A percentile compares a stretch with the other conserved stretches of the same genome.
These are phyloP conservation scores for Psittacula echo DNA, from an alignment of 2,797 vertebrate genomes.

Conservation along the genomic window DNA sequence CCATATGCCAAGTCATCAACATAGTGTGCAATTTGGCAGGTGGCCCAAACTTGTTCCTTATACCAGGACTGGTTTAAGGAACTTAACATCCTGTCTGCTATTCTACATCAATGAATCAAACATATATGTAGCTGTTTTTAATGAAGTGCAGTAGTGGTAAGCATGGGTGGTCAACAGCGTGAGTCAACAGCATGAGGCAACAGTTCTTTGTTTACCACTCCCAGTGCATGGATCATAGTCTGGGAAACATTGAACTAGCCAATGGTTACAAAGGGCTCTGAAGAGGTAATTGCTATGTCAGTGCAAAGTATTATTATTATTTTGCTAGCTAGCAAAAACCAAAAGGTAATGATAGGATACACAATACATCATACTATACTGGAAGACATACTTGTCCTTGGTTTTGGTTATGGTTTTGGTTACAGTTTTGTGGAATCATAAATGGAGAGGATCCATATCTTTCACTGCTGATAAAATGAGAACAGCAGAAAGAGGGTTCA, in stretches of 20 bases:
- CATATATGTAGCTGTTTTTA: neutral
- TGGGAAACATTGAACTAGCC: neutral
- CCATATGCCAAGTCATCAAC: neutral
- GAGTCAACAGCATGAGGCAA: neutral
- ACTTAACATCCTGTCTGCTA: neutral
- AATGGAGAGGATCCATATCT: neutral
- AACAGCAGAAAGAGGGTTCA: neutral
- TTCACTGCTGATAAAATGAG: neutral
- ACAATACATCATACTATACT: neutral
- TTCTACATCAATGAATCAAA: neutral
- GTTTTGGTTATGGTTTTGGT: conserved; percentile 22
- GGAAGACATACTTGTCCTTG: conserved; percentile 22
- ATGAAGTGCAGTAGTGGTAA: neutral
- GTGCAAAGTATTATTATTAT: conserved; percentile 24
- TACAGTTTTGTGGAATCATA: neutral
- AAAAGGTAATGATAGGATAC: conserved; percentile 51
- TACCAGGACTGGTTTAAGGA: neutral
- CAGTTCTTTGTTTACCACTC: neutral
- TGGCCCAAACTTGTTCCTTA: rapidly evolving
- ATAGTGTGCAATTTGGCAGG: rapidly evolving
- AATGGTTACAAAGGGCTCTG: neutral
- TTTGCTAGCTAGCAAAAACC: conserved; percentile 32
- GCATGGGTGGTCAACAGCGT: rapidly evolving
- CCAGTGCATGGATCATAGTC: neutral
- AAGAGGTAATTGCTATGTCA: conserved; percentile 44